Evolutionary conservation across 2,888 invertebrate species (phyloP).

Genomic region (Netelia melanura): DNA sequence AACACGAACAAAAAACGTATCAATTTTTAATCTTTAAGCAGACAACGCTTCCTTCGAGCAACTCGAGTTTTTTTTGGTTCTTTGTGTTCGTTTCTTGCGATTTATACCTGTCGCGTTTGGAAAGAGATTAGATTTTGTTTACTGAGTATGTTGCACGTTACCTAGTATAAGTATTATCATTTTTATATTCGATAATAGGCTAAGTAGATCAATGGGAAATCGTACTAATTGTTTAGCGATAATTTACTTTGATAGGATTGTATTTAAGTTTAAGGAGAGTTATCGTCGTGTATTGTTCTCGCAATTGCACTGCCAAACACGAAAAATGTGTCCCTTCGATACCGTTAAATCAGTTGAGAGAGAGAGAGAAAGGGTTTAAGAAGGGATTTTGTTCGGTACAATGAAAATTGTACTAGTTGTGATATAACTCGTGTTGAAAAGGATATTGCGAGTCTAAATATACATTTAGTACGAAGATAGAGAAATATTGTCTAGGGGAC

Average conservation of each 20-base stretch:
- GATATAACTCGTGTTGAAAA: slow-evolving; percentile 68
- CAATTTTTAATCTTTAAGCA: slow-evolving; percentile 21
- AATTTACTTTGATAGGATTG: slow-evolving; percentile 33
- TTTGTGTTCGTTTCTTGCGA: slow-evolving; percentile 37
- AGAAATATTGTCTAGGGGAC: slow-evolving; percentile 41
- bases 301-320: slow-evolving; percentile 61
- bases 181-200: slow-evolving; percentile 40
- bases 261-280: slow-evolving; percentile 22
- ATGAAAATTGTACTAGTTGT: slow-evolving; percentile 64
- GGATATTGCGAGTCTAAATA: slow-evolving; percentile 61
- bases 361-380: background rate
- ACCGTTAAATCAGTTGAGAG: background rate
- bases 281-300: slow-evolving; percentile 34
- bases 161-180: slow-evolving; percentile 15
- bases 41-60: slow-evolving; percentile 41
- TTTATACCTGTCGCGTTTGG: background rate
- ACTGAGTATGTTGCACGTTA: slow-evolving; percentile 1
- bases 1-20: background rate
- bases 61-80: slow-evolving; percentile 47
- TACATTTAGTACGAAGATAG: slow-evolving; percentile 2
- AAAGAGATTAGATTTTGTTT: slow-evolving; percentile 2
- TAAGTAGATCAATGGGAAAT: slow-evolving; percentile 63
- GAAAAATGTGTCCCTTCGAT: slow-evolving; percentile 14
- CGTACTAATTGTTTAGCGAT: slow-evolving; percentile 51
- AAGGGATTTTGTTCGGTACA: slow-evolving; percentile 8